Evolutionary conservation across 2,797 vertebrate species (phyloP).

Genomic region (Sciurus carolinensis): DNA sequence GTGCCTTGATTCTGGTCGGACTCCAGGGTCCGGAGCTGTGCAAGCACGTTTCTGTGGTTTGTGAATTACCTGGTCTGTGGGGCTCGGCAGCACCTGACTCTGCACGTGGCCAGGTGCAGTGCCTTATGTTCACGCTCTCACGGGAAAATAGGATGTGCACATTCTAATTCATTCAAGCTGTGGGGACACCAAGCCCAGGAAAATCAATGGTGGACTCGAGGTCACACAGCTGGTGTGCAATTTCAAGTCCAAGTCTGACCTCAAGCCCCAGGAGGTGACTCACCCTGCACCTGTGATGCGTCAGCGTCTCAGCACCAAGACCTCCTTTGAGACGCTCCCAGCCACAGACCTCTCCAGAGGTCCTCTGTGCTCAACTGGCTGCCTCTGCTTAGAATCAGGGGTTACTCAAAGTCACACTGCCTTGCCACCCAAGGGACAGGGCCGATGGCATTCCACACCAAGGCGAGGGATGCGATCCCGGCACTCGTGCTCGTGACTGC

Average conservation of each 20-base stretch:
- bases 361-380: background rate
- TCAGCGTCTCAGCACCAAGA: background rate
- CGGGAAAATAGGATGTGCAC: background rate
- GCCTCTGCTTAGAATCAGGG: background rate
- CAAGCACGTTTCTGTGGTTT: background rate
- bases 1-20: background rate
- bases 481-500: background rate
- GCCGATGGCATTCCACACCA: background rate
- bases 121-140: background rate
- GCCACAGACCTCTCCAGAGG: background rate
- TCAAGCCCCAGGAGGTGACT: background rate
- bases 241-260: background rate
- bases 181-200: background rate
- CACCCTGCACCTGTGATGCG: background rate
- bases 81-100: background rate
- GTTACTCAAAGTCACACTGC: background rate
- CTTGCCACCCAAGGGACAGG: background rate
- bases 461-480: background rate
- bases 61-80: background rate
- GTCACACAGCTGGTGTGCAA: background rate
- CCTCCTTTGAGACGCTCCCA: background rate
- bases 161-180: background rate
- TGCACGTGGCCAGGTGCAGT: background rate
- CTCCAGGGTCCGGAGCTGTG: background rate
- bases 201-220: background rate